Base-by-base conservation (phyloP, 2,888 invertebrate genomes). In the Orthosia cruda region DNA sequence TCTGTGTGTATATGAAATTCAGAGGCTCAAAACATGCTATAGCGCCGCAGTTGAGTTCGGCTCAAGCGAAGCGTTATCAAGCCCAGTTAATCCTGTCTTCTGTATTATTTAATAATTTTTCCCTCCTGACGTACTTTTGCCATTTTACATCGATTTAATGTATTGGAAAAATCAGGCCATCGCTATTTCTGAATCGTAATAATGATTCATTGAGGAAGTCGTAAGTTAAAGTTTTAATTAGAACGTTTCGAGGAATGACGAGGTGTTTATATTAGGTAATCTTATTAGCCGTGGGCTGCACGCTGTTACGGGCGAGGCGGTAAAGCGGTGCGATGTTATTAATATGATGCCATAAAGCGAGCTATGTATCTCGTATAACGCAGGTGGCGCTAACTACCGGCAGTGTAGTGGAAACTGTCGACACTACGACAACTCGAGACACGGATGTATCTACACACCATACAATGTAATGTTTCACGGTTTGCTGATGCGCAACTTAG, bases 21-120 rank as follows among this genome's bases (percentile, higher is more conserved):
- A 75, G 85, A 87, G 92, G 91, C 91, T 92, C 91, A 91, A 94
- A 93, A 80, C 93, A 93, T 91, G 92, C 91, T 92, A 93, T 91
- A 92, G 88, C 92, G 86, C 85, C 88, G 86, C 89, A 91, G 94
- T 94, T 93, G 93, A 94, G 92, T 91, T 91, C 88, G 92, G 92
- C 91, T 95, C 91, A 92, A 94, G 91, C 89, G 91, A 89, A 93
- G 93, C 94, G 94, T 94, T 94, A 94, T 93, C 93, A 92, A 94
- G 90, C 94, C 90, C 92, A 92, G 93, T 92, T 95, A 94, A 94
- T 95, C 94, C 92, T 93, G 91, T 94, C 93, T 95, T 93, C 92
- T 92, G 91, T 94, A 92, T 95, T 95, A 95, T 94, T 94, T 94
- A 95, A 95, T 95, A 95, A 94, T 94, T 93, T 94, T 93, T 92